Percentiles rank a stretch among this genome's conserved stretches.
Evolutionary conservation across 2,888 invertebrate species (phyloP).

Genomic region (Morpho helenor): DNA sequence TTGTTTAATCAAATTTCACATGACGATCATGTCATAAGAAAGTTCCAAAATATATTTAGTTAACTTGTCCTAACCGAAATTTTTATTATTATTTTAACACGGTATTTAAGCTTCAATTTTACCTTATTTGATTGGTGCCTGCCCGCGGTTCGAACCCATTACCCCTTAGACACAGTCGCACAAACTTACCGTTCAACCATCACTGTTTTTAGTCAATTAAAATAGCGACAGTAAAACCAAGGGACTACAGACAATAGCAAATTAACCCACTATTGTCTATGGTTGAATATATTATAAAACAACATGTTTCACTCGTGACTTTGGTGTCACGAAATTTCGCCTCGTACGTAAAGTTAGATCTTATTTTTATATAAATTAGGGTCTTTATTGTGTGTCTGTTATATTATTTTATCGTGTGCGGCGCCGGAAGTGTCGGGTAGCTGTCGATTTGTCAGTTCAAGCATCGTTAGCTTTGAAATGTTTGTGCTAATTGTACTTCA

Average conservation of each 20-base stretch:
- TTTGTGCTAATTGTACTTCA: slow-evolving; percentile 1
- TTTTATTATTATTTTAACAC: no score
- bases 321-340: slow-evolving; percentile 11
- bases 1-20: no score
- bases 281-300: slow-evolving; percentile 4
- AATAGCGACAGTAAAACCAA: background rate
- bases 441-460: slow-evolving; percentile 1
- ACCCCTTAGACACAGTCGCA: no score
- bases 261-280: slow-evolving; percentile 12
- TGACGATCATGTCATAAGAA: no score
- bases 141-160: no score
- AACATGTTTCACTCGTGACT: slow-evolving; percentile 13
- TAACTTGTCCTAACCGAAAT: no score
- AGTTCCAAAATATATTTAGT: no score
- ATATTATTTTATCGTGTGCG: slow-evolving; percentile 3
- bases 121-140: no score
- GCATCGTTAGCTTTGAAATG: background rate
- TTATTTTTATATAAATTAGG: background rate
- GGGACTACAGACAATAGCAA: slow-evolving; percentile 8
- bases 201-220: background rate
- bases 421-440: slow-evolving; percentile 14
- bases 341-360: background rate
- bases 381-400: background rate
- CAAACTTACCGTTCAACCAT: no score
- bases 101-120: no score